A percentile compares a stretch with the other conserved stretches of the same genome.
Conservation (phyloP, 2,797 vertebrate genomes). For the Macropus fuliginosus region DNA sequence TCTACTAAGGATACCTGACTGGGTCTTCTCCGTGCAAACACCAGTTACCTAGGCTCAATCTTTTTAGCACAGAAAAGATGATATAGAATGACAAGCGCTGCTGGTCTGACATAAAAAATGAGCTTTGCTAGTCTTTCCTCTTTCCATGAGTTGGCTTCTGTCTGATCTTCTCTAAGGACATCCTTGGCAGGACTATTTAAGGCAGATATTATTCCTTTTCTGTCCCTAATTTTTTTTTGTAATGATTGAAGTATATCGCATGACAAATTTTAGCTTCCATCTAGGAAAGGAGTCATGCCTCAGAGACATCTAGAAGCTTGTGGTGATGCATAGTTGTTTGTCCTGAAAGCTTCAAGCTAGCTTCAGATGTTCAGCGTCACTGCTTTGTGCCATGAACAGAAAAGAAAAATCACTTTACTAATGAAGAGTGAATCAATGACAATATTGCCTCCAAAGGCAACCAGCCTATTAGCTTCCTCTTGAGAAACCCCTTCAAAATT, state of each 20-base stretch:
- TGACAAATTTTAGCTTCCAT: not conserved
- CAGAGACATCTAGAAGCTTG: not conserved
- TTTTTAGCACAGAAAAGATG: not conserved
- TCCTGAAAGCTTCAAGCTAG: not conserved
- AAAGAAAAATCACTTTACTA: not conserved
- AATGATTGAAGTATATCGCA: not conserved
- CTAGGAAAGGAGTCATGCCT: not conserved
- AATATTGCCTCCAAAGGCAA: not conserved
- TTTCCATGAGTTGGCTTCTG: not conserved
- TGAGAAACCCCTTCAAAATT: not conserved
- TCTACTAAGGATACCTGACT: not conserved
- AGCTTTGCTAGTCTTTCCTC: not conserved
- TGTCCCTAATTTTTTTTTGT: slow-evolving; percentile 10
- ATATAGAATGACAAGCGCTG: not conserved
- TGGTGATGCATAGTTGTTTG: not conserved
- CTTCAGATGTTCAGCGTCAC: not conserved
- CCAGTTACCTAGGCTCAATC: no score
- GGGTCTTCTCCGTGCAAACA: not conserved
- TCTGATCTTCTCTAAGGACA: slow-evolving; percentile 2
- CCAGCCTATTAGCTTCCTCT: not conserved
- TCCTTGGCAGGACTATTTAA: not conserved
- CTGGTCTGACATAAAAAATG: not conserved
- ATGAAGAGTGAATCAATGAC: not conserved
- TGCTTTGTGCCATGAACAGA: not conserved
- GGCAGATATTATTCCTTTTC: not conserved